These are phyloP conservation scores for Marasmarcha lunaedactyla DNA, from an alignment of 2,888 invertebrate genomes.

Conservation along the genomic window DNA sequence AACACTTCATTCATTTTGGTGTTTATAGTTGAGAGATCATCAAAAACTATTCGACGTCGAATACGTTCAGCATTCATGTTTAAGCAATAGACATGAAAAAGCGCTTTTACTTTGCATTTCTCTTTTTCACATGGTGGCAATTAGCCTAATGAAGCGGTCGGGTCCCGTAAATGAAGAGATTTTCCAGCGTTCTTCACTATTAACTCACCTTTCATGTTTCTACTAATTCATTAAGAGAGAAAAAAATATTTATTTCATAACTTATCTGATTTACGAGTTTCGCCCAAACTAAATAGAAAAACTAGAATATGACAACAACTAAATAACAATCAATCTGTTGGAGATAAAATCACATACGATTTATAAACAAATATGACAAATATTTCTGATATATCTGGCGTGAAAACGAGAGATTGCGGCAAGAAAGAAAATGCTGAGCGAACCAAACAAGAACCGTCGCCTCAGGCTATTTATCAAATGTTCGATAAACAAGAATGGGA, in stretches of 20 bases:
- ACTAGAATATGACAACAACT: slow-evolving; percentile 21
- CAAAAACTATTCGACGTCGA: slow-evolving; percentile 1
- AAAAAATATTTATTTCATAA: too few species aligned
- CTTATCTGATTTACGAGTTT: too few species aligned
- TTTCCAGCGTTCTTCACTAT: slow-evolving; percentile 48
- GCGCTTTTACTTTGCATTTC: slow-evolving; percentile 57
- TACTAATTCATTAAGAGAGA: slow-evolving; percentile 50
- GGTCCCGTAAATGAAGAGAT: slow-evolving; percentile 51
- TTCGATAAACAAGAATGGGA: slow-evolving; percentile 62
- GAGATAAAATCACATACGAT: slow-evolving; percentile 49
- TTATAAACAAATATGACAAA: slow-evolving; percentile 48
- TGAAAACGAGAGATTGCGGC: slow-evolving; percentile 40
- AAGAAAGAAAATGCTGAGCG: slow-evolving; percentile 38
- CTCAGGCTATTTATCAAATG: slow-evolving; percentile 62
- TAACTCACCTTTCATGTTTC: slow-evolving; percentile 61
- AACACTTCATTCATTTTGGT: not conserved
- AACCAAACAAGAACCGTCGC: slow-evolving; percentile 41
- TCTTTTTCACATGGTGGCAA: slow-evolving; percentile 58
- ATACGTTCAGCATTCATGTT: slow-evolving; percentile 8
- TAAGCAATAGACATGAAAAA: slow-evolving; percentile 49
- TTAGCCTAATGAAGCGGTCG: slow-evolving; percentile 65
- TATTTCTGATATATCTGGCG: slow-evolving; percentile 59
- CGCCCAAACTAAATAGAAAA: too few species aligned
- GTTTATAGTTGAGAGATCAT: too few species aligned
- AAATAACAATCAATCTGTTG: slow-evolving; percentile 43